phyloP scores from a whole-genome alignment of 2,797 vertebrate species.

The Ctenopoma multispine region DNA sequence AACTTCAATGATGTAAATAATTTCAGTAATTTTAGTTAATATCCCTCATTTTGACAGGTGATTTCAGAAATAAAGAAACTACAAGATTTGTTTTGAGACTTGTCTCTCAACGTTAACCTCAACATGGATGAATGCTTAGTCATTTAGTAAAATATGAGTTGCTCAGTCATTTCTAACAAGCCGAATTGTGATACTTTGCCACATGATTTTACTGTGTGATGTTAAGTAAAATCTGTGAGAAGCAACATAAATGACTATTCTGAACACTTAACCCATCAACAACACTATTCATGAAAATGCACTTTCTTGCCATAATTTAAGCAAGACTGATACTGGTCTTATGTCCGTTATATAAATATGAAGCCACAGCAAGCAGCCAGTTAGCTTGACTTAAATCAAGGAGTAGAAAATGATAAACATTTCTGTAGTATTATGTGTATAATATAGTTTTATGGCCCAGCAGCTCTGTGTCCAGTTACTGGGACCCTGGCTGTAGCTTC shows the following conservation, averaged over 20 bases:
- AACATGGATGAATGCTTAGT: neutral
- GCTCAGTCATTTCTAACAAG: neutral
- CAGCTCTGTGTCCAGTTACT: too few species aligned
- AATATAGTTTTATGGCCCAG: too few species aligned
- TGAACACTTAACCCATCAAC: neutral
- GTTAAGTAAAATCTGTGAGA: neutral
- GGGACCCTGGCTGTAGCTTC: too few species aligned
- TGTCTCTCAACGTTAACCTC: neutral
- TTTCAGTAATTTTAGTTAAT: too few species aligned
- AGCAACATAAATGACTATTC: neutral
- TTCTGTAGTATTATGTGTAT: too few species aligned
- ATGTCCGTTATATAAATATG: neutral
- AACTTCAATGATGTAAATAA: too few species aligned
- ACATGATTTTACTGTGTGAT: neutral
- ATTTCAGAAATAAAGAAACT: too few species aligned
- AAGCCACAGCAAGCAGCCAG: neutral
- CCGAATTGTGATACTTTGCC: neutral
- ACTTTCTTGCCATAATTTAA: neutral
- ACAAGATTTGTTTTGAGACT: neutral
- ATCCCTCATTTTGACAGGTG: too few species aligned
- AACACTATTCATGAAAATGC: neutral
- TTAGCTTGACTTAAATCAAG: neutral
- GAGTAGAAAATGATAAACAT: neutral
- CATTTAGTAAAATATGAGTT: constrained; percentile 10
- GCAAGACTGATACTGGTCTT: neutral